Base-by-base conservation (phyloP, 2,888 invertebrate species). In the Cepaea hortensis region DNA sequence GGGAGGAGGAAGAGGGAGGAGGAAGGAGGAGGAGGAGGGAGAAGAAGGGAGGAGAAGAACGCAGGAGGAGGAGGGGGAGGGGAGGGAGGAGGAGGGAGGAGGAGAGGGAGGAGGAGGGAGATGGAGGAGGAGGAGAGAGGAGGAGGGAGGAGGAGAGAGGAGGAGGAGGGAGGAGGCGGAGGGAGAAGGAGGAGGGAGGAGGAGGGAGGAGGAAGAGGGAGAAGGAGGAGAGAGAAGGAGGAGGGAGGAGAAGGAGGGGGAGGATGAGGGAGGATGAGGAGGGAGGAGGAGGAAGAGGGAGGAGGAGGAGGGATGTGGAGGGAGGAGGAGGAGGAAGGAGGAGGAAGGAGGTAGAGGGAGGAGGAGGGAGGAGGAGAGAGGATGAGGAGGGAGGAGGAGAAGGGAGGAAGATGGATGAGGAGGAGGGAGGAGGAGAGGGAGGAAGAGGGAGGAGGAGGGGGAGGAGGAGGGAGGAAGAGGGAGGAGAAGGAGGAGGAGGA, bases 171-270 rank as follows among this genome's bases (percentile, higher is more conserved):
- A n/a, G n/a, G n/a, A n/a, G n/a, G n/a, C n/a, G n/a, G 46, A 61
- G 23, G 35, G 20, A 61, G 62, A 81, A 13, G 81, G 46, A 68
- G 68, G 65, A 81, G 75, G 48, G n/a, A n/a, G n/a, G n/a, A n/a
- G n/a, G n/a, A n/a, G n/a, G n/a, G n/a, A n/a, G 23, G 50, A 61
- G 61, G 75, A 81, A 46, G n/a, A 65, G 48, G 61, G 72, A 55
- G 46, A 61, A n/a, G 55, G n/a, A 20, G 62, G n/a, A 73, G 73
- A 23, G 62, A 62, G 62, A 79, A 62, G 55, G 62, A 55, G 46
- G 35, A 76, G 23, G 0, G 35, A 68, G 77, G 15, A 23, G n/a
- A 3, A 35, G 46, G 35, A 61, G 65, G n/a, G 23, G n/a, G n/a
- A n/a, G n/a, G n/a, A n/a, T n/a, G n/a, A n/a, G n/a, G n/a, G n/a